phyloP scores from a whole-genome alignment of 2,113 vertebrate genomes.

The Phaethon lepturus region DNA sequence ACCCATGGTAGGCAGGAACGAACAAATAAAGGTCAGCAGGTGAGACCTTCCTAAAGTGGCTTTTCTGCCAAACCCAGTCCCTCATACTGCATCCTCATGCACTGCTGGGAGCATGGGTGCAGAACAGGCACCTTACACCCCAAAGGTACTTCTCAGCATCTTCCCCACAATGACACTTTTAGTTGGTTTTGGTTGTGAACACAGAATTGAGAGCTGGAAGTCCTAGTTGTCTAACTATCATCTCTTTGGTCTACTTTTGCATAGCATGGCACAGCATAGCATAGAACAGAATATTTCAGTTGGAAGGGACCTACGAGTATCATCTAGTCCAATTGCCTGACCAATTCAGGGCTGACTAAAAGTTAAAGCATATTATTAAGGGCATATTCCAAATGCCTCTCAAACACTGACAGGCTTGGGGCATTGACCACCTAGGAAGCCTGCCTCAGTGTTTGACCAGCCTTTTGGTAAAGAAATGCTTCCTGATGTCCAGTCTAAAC shows the following conservation, averaged over 20 bases:
- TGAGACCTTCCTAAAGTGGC: not conserved
- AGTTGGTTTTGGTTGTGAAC: not conserved
- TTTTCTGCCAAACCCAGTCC: not conserved
- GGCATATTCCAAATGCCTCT: not conserved
- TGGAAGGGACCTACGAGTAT: not conserved
- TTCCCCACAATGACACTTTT: not conserved
- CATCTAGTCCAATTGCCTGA: not conserved
- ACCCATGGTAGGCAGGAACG: rapidly evolving
- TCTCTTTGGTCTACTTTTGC: not conserved
- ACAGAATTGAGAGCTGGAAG: not conserved
- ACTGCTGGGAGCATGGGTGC: not conserved
- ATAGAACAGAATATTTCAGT: not conserved
- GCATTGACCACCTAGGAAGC: not conserved
- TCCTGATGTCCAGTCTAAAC: not conserved
- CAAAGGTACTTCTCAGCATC: not conserved
- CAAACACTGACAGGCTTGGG: not conserved
- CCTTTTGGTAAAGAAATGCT: not conserved
- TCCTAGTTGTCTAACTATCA: not conserved
- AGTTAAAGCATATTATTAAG: not conserved
- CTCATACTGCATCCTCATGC: not conserved
- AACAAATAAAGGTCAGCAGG: not conserved
- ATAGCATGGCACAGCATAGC: not conserved
- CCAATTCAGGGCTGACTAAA: not conserved
- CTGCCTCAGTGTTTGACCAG: not conserved
- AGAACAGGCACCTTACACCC: not conserved